These are phyloP conservation scores for Chelonus formosanus DNA, from an alignment of 2,888 invertebrate species.

Conservation along the genomic window DNA sequence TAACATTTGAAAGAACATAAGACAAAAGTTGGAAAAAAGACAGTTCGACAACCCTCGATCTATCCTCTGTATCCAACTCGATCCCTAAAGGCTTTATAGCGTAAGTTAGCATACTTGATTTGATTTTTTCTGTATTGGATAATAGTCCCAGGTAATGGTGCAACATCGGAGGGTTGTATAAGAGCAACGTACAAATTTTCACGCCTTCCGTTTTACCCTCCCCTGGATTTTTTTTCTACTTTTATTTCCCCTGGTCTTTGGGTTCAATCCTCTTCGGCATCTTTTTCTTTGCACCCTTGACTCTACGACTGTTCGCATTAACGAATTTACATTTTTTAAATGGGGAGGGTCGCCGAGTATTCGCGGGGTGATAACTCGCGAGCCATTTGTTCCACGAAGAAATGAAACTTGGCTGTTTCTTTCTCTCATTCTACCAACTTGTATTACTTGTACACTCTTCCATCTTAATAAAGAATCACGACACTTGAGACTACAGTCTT, in stretches of 20 bases:
- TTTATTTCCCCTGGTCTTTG: constrained; percentile 25
- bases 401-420: constrained; percentile 51
- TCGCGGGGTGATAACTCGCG: constrained; percentile 62
- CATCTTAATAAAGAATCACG: constrained; percentile 62
- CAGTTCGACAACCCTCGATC: neutral
- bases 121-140: constrained; percentile 64
- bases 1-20: too few relatives aligned
- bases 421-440: constrained; percentile 10
- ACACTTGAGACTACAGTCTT: constrained; percentile 50
- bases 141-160: constrained; percentile 65
- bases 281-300: constrained; percentile 36
- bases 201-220: constrained; percentile 37
- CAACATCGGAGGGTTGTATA: constrained; percentile 39
- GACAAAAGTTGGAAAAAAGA: neutral
- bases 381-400: constrained; percentile 62
- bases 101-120: constrained; percentile 65
- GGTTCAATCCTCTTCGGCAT: constrained; percentile 24
- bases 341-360: constrained; percentile 52
- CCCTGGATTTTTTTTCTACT: constrained; percentile 24
- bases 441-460: constrained; percentile 35
- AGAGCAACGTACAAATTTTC: constrained; percentile 53
- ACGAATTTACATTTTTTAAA: constrained; percentile 66
- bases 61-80: constrained; percentile 18
- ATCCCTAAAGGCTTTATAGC: constrained; percentile 54
- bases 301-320: constrained; percentile 57